Evolutionary conservation across 2,888 invertebrate species (phyloP), one percentile per base, ranked within the genome.

Genomic region (Apomyelois bistriatella): DNA sequence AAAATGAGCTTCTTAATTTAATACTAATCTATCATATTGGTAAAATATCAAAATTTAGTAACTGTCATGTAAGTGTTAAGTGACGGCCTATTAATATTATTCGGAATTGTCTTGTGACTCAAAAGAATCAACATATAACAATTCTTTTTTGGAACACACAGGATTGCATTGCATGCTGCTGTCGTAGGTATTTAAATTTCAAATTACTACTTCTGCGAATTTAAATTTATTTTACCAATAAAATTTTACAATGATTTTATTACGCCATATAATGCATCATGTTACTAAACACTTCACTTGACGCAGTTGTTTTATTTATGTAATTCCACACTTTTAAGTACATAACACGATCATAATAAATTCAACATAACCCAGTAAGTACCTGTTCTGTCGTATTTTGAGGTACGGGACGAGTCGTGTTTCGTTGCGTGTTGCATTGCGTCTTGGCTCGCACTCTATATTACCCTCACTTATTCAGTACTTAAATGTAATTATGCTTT

Each of bases 1-100:
- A 65, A 64, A 62, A 72, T 69, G 67, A 70, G 69, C 70, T 71
- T 71, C 61, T 67, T 53, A 55, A 50, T 53, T 43, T 41, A 49
- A 53, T 43, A 52, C 48, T 56, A 47, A 54, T 35, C 32, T 40
- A 41, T 48, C 40, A 46, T 41, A 41, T 46, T 48, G 28, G 10
- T 22, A 41, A 38, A 53, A 43, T 8, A 35, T 53, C 48, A 53
- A 32, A 38, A 17, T 48, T 47, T 42, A 43, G 36, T 48, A 46
- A 52, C 36, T 48, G 41, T 41, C 48, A 53, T 40, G 60, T 58
- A 51, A 57, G 35, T 59, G 56, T 53, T 60, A 55, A 58, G 59
- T 56, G 58, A 64, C 64, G 62, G 64, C 63, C 67, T 66, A 22
- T 22, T 22, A 66, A 61, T 30, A 36, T 51, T 51, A 43, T 52